Base-by-base conservation (phyloP, 1,140 invertebrate genomes). In the Brachionus rubens region DNA sequence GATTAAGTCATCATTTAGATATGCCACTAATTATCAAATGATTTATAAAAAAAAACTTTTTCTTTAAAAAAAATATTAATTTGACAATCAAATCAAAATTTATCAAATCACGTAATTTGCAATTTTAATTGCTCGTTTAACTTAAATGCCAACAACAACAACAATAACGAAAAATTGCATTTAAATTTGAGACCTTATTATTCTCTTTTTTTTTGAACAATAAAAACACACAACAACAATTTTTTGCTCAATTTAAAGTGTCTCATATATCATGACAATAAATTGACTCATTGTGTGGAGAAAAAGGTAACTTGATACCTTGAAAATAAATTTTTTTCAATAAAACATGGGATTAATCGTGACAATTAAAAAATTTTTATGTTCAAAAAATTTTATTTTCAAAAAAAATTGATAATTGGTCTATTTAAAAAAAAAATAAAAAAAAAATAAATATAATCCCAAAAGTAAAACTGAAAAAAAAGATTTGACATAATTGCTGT, bases 21-120 rank as follows among this genome's bases (percentile, higher is more conserved):
- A 59, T 33, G 54, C 26, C 26, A 59, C 54, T 59, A 59, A 59
- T 59, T 59, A 59, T 59, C 26, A 59, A 59, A 33, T 33, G 30
- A 33, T 19, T 33, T 33, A 26, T 7, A n/a, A n/a, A n/a, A 33
- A 33, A 54, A 28, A 54, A n/a, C 28, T 59, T 19, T 59, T n/a
- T n/a, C n/a, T n/a, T n/a, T n/a, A n/a, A n/a, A n/a, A n/a, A n/a
- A n/a, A n/a, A n/a, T n/a, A n/a, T n/a, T n/a, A 59, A 2, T 59
- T 59, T 59, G 54, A 59, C 54, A 59, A 59, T 33, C 28, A 59
- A 16, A 59, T 59, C 54, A 59, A 59, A 59, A 59, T 59, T 33
- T 59, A 14, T 36, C 28, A 59, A 59, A 59, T 59, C 54, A 59
- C 54, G 54, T 59, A 59, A 59, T 59, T 59, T 59, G 33, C 3